Evolutionary conservation across 2,888 invertebrate species (phyloP), one percentile per base, ranked within the genome.

Genomic region (Agriopis leucophaearia): DNA sequence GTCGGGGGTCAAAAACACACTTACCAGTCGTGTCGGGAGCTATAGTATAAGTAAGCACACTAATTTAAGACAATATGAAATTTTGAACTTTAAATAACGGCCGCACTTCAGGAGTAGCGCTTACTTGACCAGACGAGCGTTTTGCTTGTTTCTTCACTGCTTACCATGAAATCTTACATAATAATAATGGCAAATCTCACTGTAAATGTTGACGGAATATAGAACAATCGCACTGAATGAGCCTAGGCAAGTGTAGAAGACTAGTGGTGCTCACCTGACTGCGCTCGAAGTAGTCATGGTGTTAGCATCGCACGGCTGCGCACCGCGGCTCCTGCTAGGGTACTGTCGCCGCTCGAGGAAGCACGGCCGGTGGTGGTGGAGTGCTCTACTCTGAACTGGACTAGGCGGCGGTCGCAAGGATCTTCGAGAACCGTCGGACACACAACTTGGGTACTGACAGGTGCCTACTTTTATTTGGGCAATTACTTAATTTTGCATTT

Each of bases 201-300:
- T 3, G 18, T 1, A 3, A 48, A 9, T 47, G 2, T 16, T 16
- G 9, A 47, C 8, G 47, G 47, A 16, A 16, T 15, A 8, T 45
- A 45, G 4, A 50, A 50, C 18, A 12, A 47, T 16, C 15, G 18
- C 18, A 27, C 35, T 35, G 7, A 8, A 35, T 2, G 7, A 45
- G 3, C 27, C 6, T 36, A 36, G 9, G 9, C 15, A 50, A 15
- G 9, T 54, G 8, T 12, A 42, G 15, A 13, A 18, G 35, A 15
- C 6, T 15, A 54, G 7, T 40, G 8, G 13, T n/a, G 38, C 78
- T 74, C 77, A 79, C 79, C 79, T 78, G 75, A 65, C 45, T 64
- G 65, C 69, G 74, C 69, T 71, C 69, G 74, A 73, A 74, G 69
- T 67, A 66, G 68, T 42, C 77, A 77, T 80, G 78, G 42, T 75